Conservation (phyloP, 2,797 vertebrate genomes). For the Octomys mimax region DNA sequence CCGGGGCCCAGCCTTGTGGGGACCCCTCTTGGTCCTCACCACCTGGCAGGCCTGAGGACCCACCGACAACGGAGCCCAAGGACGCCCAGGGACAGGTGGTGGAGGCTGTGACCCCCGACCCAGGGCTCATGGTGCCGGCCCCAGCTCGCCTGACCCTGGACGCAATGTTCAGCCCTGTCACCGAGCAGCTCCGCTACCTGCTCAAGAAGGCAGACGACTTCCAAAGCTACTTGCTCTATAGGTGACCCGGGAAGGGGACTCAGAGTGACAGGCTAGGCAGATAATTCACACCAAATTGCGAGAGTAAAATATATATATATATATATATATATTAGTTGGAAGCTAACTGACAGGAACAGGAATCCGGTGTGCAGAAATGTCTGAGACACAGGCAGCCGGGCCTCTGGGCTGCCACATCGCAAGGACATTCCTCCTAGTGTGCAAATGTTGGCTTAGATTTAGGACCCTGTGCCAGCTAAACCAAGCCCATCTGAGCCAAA, state of each 20-base stretch:
- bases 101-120: neutral
- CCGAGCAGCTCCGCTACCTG: constrained; percentile 89
- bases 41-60: neutral
- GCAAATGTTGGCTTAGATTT: constrained; percentile 46
- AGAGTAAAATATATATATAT: neutral
- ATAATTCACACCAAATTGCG: neutral
- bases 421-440: neutral
- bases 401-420: neutral
- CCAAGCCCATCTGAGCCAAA: constrained; percentile 25
- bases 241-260: constrained; percentile 68
- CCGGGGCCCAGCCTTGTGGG: neutral
- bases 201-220: constrained; percentile 89
- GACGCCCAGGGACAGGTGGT: neutral
- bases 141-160: constrained; percentile 77
- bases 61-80: neutral
- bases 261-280: neutral
- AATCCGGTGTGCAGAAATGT: neutral
- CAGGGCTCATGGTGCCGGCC: neutral
- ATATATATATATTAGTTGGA: neutral
- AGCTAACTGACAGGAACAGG: neutral
- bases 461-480: neutral
- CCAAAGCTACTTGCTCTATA: constrained; percentile 85
- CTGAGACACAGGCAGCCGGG: neutral
- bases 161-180: constrained; percentile 84
- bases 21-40: constrained; percentile 29